Evolutionary conservation across 2,113 vertebrate genomes (phyloP), one percentile per base, ranked within the genome.

Genomic region (Pseudonaja textilis): DNA sequence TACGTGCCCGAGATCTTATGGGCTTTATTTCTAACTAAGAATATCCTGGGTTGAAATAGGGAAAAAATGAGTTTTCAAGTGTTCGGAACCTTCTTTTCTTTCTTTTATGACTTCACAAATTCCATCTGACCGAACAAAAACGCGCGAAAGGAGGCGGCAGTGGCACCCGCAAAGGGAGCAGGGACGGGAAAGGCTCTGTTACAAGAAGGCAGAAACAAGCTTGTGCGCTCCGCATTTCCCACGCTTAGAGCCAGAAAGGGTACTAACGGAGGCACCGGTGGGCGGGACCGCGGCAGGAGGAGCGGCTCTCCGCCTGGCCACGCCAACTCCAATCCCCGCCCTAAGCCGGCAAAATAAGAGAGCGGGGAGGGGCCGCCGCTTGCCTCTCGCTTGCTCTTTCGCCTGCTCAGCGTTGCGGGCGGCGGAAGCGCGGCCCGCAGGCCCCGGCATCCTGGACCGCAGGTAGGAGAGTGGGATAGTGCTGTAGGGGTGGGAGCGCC

Each of bases 401-500:
- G 42, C 4, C 55, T 18, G 6, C 55, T 3, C 42, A 47, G 92
- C 55, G 56, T 86, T 56, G 56, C 45, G 7, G 64, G 39, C 74
- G 81, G 88, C 88, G 56, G 54, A 42, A 56, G 18, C 39, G 88
- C 74, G 88, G 88, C 69, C 92, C 57, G 86, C 89, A 86, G 93
- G 91, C 85, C 85, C 52, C 9, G 94, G 89, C 92, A 91, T 88
- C 54, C 93, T 89, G 92, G 93, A 89, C 85, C 90, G 26, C 90
- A 5, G 96, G 96, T 96, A 96, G 89, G 96, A 26, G 18, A 22
- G 18, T 34, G 74, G 5, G 74, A 42, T 23, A 16, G 74, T 81
- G 74, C 18, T 1, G 34, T 22, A 81, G 74, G 39, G 8, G n/a
- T 26, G 25, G 14, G 2, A 14, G 54, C 3, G 9, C n/a, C 25